Evolutionary conservation across 2,888 invertebrate genomes (phyloP), one percentile per base, ranked within the genome.

Genomic region (Hypolimnas misippus): DNA sequence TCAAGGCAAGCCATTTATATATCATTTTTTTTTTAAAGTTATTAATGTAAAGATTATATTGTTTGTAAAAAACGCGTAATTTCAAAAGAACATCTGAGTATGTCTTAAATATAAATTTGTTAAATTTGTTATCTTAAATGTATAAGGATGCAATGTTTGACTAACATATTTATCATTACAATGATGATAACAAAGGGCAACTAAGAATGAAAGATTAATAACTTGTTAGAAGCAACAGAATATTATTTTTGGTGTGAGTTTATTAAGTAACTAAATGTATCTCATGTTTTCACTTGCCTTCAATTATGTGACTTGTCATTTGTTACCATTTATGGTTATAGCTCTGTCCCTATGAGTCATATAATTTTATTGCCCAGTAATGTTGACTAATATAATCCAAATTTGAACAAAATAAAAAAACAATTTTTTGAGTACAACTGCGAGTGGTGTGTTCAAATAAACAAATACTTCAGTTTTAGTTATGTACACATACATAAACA

Each of bases 131-230:
- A 65, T 65, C 62, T 7, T 31, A 17, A 55, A 59, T 52, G 55
- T 60, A 69, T 57, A 52, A 69, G 69, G 69, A 69, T 68, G 63
- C 59, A 55, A 46, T 14, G 21, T 33, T 57, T 57, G 12, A 55
- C 21, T 55, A 56, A 59, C 51, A 55, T 53, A 53, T 40, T 56
- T 62, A 68, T 62, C 65, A 31, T 54, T 62, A 52, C 50, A 35
- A 54, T 38, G 38, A 7, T 62, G 69, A 70, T 70, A 69, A 66
- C 65, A 70, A 66, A 68, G 70, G 72, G 70, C 69, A 70, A 19
- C 49, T 59, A 10, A 59, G 50, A 67, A 61, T 63, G 57, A 56
- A 44, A 67, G 62, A 62, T 63, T 58, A 65, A 10, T 46, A 19
- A 3, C 21, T 21, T 44, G 19, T 21, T 46, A 44, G 49, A 29